phyloP scores from a whole-genome alignment of 2,888 invertebrate genomes.

The Microctonus hyperodae region DNA sequence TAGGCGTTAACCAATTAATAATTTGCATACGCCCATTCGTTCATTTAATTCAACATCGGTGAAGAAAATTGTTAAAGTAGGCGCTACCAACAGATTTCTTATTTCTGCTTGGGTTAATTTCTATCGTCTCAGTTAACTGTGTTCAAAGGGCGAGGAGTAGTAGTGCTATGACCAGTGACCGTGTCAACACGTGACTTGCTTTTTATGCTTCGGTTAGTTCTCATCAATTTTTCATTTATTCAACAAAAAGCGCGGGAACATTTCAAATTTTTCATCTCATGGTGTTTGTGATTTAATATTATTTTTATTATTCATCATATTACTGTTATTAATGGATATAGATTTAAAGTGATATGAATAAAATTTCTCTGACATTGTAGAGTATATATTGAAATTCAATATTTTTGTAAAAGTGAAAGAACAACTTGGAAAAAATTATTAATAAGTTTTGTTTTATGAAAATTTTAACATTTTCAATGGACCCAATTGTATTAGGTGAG shows the following conservation, averaged over 20 bases:
- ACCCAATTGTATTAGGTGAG: conserved; percentile 58
- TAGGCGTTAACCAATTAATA: background rate
- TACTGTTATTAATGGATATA: background rate
- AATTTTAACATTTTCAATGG: conserved; percentile 49
- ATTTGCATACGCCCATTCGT: background rate
- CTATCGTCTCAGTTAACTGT: conserved; percentile 62
- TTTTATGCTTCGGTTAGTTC: background rate
- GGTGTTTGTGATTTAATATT: background rate
- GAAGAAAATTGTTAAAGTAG: background rate
- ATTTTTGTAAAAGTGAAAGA: background rate
- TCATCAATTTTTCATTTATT: conserved; percentile 6
- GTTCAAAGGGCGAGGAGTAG: conserved; percentile 55
- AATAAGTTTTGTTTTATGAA: background rate
- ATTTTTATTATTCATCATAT: background rate
- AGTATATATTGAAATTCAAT: background rate
- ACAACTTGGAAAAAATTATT: background rate
- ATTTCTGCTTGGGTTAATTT: conserved; percentile 62
- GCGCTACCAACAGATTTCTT: conserved; percentile 53
- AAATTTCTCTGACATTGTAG: background rate
- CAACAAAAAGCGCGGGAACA: conserved; percentile 5
- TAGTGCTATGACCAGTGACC: conserved; percentile 53
- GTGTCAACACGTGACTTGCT: conserved; percentile 45
- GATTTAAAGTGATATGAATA: background rate
- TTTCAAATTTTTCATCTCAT: background rate
- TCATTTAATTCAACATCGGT: background rate